Percentiles rank a stretch among this genome's conserved stretches.
Evolutionary conservation across 1,140 invertebrate species (phyloP).

Genomic region (Heterodera schachtii): DNA sequence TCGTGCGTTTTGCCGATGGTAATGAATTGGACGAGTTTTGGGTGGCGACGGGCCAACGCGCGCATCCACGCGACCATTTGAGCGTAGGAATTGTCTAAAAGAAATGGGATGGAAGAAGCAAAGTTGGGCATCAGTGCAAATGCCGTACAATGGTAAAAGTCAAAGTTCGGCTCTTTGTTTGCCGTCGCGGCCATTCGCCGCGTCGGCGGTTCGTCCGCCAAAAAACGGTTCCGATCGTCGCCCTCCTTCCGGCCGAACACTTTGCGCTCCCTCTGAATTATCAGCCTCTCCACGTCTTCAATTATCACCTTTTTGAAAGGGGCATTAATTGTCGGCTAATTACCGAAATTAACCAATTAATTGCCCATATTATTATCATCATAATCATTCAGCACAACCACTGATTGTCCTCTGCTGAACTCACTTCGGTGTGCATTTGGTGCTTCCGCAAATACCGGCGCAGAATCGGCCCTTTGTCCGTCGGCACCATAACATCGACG

Average conservation of each 20-base stretch:
- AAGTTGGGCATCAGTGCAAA: neutral
- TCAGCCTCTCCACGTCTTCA: conserved; percentile 62
- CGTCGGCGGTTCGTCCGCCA: conserved; percentile 24
- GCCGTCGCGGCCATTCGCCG: neutral
- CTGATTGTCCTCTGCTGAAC: neutral
- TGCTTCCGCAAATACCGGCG: conserved; percentile 27
- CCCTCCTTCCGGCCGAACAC: neutral
- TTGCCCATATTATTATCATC: neutral
- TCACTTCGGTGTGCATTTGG: conserved; percentile 39
- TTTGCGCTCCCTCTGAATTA: conserved; percentile 52
- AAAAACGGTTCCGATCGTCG: neutral
- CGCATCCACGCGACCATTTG: conserved; percentile 63
- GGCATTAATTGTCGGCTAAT: neutral
- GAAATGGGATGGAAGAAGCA: neutral
- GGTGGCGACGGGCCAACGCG: conserved; percentile 49
- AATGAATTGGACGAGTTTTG: conserved; percentile 61
- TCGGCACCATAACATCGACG: conserved; percentile 53
- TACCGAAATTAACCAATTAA: conserved; percentile 6
- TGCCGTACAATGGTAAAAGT: conserved; percentile 25
- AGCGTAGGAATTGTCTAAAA: conserved; percentile 51
- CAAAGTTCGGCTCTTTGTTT: conserved; percentile 8
- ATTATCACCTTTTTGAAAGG: conserved; percentile 41
- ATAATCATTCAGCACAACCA: neutral
- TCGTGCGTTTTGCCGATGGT: conserved; percentile 64
- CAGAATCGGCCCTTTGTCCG: conserved; percentile 32